Evolutionary conservation across 1,140 invertebrate species (phyloP).

Genomic region (Megalopta genalis): DNA sequence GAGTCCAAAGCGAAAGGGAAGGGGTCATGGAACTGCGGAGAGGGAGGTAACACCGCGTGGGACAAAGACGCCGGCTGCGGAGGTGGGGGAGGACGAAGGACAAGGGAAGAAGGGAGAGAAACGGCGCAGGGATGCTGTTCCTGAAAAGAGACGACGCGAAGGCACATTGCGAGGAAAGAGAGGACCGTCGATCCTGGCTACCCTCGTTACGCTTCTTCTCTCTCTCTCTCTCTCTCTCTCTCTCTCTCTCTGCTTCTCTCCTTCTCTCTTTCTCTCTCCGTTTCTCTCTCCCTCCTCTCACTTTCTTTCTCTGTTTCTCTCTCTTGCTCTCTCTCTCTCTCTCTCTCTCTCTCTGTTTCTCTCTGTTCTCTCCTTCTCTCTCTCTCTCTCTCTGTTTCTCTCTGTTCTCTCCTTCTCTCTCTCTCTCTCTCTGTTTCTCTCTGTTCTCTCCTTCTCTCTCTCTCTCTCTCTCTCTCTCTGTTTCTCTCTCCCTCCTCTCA

Average conservation of each 20-base stretch:
- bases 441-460: neutral
- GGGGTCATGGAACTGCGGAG: slow-evolving; percentile 64
- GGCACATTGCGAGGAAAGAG: neutral
- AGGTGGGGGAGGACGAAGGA: slow-evolving; percentile 36
- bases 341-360: too few relatives aligned
- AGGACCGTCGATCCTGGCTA: slow-evolving; percentile 12
- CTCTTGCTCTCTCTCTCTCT: neutral
- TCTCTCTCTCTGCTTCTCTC: too few relatives aligned
- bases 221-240: too few relatives aligned
- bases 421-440: neutral
- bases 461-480: neutral
- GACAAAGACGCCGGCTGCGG: slow-evolving; percentile 49
- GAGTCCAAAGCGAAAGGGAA: slow-evolving; percentile 64
- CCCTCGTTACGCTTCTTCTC: slow-evolving; percentile 28
- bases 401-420: too few relatives aligned
- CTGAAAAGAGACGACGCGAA: slow-evolving; percentile 15
- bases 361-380: too few relatives aligned
- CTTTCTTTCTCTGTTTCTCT: neutral
- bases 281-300: too few relatives aligned
- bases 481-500: neutral
- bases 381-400: too few relatives aligned
- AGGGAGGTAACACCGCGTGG: slow-evolving; percentile 38
- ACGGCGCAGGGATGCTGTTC: slow-evolving; percentile 34
- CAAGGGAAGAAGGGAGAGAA: slow-evolving; percentile 42
- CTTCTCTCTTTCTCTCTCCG: too few relatives aligned